phyloP scores from a whole-genome alignment of 2,113 vertebrate species.

The Hydropotes inermis region DNA sequence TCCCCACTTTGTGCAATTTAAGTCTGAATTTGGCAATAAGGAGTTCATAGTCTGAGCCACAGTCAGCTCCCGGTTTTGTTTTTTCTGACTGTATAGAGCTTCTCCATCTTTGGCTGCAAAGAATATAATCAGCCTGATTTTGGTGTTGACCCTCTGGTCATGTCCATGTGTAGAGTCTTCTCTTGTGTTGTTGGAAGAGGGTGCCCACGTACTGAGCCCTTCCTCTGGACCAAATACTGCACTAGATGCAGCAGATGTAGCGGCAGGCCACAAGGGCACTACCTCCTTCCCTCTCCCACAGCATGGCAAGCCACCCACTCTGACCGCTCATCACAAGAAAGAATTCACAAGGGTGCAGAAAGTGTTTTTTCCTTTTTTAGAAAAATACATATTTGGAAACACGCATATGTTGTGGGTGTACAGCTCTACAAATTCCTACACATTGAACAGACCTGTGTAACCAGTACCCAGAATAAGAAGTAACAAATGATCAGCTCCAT shows the following conservation, averaged over 20 bases:
- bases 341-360: background rate
- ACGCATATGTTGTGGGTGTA: background rate
- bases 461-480: background rate
- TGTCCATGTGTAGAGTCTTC: too few species aligned
- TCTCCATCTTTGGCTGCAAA: too few species aligned
- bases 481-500: background rate
- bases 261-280: background rate
- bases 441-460: background rate
- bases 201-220: background rate
- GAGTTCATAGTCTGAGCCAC: too few species aligned
- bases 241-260: background rate
- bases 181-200: too few species aligned
- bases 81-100: too few species aligned
- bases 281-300: background rate
- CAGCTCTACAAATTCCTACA: background rate
- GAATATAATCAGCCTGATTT: too few species aligned
- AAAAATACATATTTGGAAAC: background rate
- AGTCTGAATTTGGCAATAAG: too few species aligned
- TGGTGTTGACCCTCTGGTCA: too few species aligned
- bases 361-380: background rate
- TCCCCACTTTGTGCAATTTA: too few species aligned
- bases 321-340: background rate
- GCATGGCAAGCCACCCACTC: background rate
- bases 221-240: background rate
- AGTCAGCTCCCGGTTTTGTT: too few species aligned